Percentiles rank a stretch among this genome's conserved stretches.
Evolutionary conservation across 1,140 invertebrate species (phyloP).

Genomic region (Araneus ventricosus): DNA sequence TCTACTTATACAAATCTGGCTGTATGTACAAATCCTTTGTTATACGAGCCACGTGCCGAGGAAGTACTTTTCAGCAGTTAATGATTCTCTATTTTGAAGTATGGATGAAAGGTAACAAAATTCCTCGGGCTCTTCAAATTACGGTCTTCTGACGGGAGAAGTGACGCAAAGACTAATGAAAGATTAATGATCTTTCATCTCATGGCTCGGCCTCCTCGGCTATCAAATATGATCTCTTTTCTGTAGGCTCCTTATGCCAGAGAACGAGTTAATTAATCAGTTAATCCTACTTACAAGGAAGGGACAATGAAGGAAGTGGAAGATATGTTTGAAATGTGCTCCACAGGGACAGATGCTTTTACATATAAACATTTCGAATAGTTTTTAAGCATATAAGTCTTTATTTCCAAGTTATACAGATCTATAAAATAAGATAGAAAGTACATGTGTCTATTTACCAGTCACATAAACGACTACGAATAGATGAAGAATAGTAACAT

Average conservation of each 20-base stretch:
- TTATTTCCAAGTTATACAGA: too few relatives aligned
- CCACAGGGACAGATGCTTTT: too few relatives aligned
- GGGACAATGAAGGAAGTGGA: background rate
- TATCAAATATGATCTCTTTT: conserved; percentile 9
- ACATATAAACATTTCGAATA: too few relatives aligned
- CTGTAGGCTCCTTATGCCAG: background rate
- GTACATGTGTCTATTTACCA: too few relatives aligned
- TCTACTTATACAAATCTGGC: too few relatives aligned
- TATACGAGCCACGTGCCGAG: background rate
- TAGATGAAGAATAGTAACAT: too few relatives aligned
- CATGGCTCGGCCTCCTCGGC: background rate
- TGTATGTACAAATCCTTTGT: background rate
- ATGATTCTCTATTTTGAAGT: background rate
- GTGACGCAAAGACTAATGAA: conserved; percentile 12
- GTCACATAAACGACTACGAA: too few relatives aligned
- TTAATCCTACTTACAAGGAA: background rate
- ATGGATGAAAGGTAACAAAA: conserved; percentile 20
- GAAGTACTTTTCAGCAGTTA: background rate
- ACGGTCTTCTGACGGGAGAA: background rate
- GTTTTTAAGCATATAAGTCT: too few relatives aligned
- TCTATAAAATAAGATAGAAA: too few relatives aligned
- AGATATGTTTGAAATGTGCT: background rate
- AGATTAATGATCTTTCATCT: background rate
- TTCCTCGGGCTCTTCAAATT: background rate
- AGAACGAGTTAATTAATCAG: background rate